Evolutionary conservation across 2,888 invertebrate genomes (phyloP).

Genomic region (Apamea monoglypha): DNA sequence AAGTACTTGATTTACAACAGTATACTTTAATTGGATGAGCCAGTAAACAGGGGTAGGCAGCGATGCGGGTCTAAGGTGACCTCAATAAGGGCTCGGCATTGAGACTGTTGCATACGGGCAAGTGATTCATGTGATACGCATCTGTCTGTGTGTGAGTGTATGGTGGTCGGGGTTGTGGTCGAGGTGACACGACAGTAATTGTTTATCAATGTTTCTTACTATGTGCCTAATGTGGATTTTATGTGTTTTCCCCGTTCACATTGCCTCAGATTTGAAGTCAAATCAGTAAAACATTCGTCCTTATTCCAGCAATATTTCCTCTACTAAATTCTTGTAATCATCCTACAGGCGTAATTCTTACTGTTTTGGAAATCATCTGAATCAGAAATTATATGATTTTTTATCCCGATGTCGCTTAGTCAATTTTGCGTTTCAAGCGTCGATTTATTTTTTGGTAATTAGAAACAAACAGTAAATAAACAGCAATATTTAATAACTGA

Average conservation of each 20-base stretch:
- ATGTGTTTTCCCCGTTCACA: neutral
- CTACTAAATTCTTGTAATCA: no score
- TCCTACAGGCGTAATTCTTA: no score
- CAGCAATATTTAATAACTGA: no score
- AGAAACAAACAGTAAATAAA: no score
- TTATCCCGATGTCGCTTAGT: no score
- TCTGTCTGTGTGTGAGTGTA: conserved; percentile 13
- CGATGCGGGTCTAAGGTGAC: conserved; percentile 58
- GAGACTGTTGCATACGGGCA: conserved; percentile 44
- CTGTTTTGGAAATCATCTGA: no score
- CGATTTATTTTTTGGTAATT: no score
- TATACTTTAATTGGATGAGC: conserved; percentile 43
- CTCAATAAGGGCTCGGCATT: conserved; percentile 54
- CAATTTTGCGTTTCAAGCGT: no score
- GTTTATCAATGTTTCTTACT: conserved; percentile 6
- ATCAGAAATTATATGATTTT: no score
- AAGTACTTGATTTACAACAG: conserved; percentile 51
- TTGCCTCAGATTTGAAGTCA: neutral
- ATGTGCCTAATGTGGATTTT: neutral
- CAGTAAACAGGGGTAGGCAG: conserved; percentile 43
- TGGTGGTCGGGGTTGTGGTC: conserved; percentile 21
- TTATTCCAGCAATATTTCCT: no score
- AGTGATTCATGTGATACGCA: conserved; percentile 32
- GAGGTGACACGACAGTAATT: conserved; percentile 19
- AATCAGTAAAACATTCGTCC: neutral